Conservation (phyloP, 2,113 vertebrate genomes). For the Nerophis lumbriciformis region DNA sequence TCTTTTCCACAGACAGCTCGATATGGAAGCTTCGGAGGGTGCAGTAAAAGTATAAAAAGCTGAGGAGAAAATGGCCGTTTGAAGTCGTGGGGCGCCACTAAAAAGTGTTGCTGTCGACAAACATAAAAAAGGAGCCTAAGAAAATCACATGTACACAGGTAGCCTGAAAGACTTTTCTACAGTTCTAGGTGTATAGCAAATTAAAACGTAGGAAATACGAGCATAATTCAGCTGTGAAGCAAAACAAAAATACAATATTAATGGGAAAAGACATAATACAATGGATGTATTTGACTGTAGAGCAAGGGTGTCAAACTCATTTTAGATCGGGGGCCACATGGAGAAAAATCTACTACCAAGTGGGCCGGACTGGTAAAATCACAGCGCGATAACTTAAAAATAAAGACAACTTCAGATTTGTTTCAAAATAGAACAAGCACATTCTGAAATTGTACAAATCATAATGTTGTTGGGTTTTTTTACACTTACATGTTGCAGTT, state of each 20-base stretch:
- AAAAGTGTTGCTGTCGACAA: conserved; percentile 8
- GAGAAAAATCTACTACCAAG: no score
- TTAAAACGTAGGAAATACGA: conserved; percentile 10
- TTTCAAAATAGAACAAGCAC: no score
- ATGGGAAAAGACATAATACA: neutral
- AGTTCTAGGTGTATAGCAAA: conserved; percentile 15
- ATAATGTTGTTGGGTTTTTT: no score
- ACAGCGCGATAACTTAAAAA: no score
- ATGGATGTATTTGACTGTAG: conserved; percentile 14
- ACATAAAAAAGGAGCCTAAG: neutral
- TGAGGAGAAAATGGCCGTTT: neutral
- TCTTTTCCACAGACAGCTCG: neutral
- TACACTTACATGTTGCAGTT: no score
- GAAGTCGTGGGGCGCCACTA: neutral
- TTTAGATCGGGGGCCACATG: no score
- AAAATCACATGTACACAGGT: conserved; percentile 16
- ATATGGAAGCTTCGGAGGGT: neutral
- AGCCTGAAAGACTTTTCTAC: conserved; percentile 1
- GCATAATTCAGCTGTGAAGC: conserved; percentile 1
- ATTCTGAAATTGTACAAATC: no score
- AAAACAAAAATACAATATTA: conserved; percentile 6
- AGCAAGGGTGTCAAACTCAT: conserved; percentile 9
- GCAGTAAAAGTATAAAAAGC: neutral
- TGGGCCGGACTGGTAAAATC: no score
- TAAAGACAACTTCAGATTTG: no score